These are phyloP conservation scores for Strongylocentrotus purpuratus DNA, from an alignment of 35 echinoderm and acorn worm species.

Conservation along the genomic window DNA sequence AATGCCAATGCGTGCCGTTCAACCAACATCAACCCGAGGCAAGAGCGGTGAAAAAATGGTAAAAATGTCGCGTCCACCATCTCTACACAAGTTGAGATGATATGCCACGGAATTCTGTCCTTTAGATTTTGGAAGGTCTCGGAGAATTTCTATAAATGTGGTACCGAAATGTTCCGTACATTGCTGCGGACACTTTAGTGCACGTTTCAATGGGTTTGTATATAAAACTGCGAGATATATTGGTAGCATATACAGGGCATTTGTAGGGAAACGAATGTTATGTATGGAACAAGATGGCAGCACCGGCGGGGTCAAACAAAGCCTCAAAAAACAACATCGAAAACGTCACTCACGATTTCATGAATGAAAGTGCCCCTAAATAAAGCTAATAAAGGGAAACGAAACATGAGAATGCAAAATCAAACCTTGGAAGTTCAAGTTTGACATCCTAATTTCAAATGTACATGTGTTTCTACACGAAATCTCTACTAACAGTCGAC, in stretches of 20 bases:
- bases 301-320: conserved; percentile 86
- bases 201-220: conserved; percentile 70
- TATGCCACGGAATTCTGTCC: conserved; percentile 36
- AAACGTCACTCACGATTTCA: conserved; percentile 78
- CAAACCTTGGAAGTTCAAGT: conserved; percentile 47
- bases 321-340: conserved; percentile 91
- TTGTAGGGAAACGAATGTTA: conserved; percentile 51
- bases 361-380: conserved; percentile 87
- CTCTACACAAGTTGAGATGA: neutral
- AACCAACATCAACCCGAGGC: conserved; percentile 45
- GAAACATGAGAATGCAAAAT: conserved; percentile 50
- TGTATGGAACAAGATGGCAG: conserved; percentile 77
- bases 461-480: conserved; percentile 65
- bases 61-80: conserved; percentile 51
- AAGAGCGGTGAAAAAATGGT: conserved; percentile 71
- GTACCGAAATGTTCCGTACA: conserved; percentile 47
- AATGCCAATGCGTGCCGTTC: conserved; percentile 53
- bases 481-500: conserved; percentile 58
- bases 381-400: conserved; percentile 12
- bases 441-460: conserved; percentile 31
- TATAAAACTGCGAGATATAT: conserved; percentile 66
- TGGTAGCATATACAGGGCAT: conserved; percentile 66
- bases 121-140: neutral
- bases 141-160: conserved; percentile 27
- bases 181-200: conserved; percentile 61